Conservation (phyloP, 1,140 invertebrate species). For the Sycophaga agraensis region DNA sequence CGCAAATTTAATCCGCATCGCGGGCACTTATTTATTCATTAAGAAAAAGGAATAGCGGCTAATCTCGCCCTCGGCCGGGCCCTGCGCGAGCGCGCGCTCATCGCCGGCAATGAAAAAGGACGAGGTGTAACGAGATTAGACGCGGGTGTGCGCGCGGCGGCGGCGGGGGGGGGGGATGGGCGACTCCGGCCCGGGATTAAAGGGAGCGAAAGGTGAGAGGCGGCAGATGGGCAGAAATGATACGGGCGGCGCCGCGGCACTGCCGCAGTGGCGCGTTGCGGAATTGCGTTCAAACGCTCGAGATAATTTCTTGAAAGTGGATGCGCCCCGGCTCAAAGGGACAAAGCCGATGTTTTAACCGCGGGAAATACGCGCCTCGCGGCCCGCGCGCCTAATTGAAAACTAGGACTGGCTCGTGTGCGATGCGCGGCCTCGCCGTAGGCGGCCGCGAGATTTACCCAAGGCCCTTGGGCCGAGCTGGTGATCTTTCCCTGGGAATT, state of each 20-base stretch:
- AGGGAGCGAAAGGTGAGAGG: too few relatives aligned
- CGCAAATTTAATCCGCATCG: too few relatives aligned
- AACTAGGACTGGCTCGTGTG: constrained; percentile 14
- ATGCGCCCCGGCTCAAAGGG: neutral
- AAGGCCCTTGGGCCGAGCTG: too few relatives aligned
- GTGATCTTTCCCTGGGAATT: too few relatives aligned
- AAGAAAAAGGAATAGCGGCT: too few relatives aligned
- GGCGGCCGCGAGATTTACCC: too few relatives aligned
- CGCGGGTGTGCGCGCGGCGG: neutral
- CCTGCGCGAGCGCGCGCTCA: too few relatives aligned
- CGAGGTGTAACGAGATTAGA: neutral
- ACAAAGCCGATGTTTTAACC: neutral
- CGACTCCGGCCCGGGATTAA: too few relatives aligned
- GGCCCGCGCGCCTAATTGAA: constrained; percentile 2
- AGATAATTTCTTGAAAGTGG: constrained; percentile 14
- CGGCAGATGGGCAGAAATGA: neutral
- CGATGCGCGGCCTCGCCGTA: too few relatives aligned
- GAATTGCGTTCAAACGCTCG: constrained; percentile 2
- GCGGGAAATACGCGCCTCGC: neutral
- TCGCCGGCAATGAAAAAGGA: neutral
- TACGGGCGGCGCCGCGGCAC: neutral
- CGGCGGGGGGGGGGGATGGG: neutral
- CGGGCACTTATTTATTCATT: too few relatives aligned
- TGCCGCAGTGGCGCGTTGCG: too few relatives aligned
- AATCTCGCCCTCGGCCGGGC: too few relatives aligned